Base-by-base conservation (phyloP, 2,888 invertebrate genomes). In the Caenorhabditis sp. region DNA sequence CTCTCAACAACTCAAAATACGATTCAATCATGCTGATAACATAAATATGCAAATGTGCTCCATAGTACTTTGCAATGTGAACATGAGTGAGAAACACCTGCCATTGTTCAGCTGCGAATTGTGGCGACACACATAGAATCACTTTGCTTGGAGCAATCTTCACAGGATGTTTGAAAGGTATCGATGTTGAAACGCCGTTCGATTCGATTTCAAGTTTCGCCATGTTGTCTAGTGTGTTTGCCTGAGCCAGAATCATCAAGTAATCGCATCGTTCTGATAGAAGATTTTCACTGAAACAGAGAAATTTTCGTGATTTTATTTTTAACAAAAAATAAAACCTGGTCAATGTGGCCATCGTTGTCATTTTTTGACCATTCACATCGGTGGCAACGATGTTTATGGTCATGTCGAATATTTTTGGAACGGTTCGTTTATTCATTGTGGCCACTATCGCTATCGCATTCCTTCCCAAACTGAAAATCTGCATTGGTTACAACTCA, bases 191-290 rank as follows among this genome's bases (percentile, higher is more conserved):
- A 6, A 10, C 10, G 4, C 24, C 24, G 14, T 17, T 10, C 21
- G 27, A 65, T 65, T 70, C 70, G n/a, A 70, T 66, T 31, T 70
- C 70, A 43, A 70, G 24, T 19, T n/a, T 66, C 14, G 37, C 21
- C 65, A 70, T 65, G 26, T 58, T 51, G 27, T 62, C 54, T 10
- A 70, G 12, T 17, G 66, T 31, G 37, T 70, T 70, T 0, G 70
- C 24, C 19, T 66, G 65, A 17, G 70, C 70, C 19, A 54, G 53
- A 49, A 66, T 66, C 5, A 70, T 53, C 1, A 62, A 53, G 19
- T 70, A 70, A 24, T 70, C 70, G 31, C 70, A 70, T 14, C 66
- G 57, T 14, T 70, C 70, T 24, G 53, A 51, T 6, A 62, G 66
- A 23, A 43, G 17, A 17, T 70, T 65, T 36, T 70, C 70, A 3